phyloP scores from a whole-genome alignment of 2,888 invertebrate genomes.

The Eupeodes latifasciatus region DNA sequence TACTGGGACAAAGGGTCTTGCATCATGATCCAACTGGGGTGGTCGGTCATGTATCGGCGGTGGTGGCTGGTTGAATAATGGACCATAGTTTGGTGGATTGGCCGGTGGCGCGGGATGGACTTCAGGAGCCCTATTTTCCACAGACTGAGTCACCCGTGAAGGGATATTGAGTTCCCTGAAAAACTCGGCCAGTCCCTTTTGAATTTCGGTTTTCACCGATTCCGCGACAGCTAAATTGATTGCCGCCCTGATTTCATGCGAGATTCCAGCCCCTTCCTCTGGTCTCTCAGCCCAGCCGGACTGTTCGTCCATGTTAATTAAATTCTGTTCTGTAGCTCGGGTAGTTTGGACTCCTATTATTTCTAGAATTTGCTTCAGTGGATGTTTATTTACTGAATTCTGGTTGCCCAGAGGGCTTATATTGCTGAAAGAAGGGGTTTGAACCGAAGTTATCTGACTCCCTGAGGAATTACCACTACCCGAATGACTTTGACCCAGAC shows the following conservation, averaged over 20 bases:
- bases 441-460: neutral
- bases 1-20: neutral
- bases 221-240: neutral
- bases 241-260: neutral
- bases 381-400: neutral
- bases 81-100: neutral
- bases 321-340: neutral
- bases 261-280: neutral
- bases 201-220: neutral
- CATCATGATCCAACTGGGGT: neutral
- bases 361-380: neutral
- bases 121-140: neutral
- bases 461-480: neutral
- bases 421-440: neutral
- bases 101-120: neutral
- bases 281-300: neutral
- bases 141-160: neutral
- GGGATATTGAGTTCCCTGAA: neutral
- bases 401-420: neutral
- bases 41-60: neutral
- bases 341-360: neutral
- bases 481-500: neutral
- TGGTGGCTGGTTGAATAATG: neutral
- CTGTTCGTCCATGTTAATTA: neutral
- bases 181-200: neutral